A percentile compares a stretch with the other conserved stretches of the same genome.
Conservation (phyloP, 2,113 vertebrate species). For the Actinemys pallida region DNA sequence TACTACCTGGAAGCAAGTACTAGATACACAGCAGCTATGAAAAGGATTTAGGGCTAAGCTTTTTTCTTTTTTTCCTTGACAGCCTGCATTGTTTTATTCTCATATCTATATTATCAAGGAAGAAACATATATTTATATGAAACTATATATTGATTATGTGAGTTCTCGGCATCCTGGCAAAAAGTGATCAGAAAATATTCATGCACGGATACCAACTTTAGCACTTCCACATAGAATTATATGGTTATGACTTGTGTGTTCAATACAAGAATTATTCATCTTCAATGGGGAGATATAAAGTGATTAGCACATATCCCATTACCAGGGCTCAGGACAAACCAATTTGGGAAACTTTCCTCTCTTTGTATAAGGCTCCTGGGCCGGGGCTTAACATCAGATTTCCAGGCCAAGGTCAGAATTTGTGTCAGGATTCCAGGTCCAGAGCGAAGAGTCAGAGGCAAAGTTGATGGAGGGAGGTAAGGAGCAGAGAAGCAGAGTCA, state of each 20-base stretch:
- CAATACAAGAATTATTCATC: background rate
- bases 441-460: background rate
- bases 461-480: background rate
- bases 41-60: background rate
- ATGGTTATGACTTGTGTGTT: conserved; percentile 24
- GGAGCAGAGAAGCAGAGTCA: background rate
- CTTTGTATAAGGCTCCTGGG: background rate
- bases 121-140: background rate
- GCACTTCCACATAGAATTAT: background rate
- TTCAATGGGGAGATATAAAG: conserved; percentile 29
- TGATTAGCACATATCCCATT: background rate
- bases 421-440: no score
- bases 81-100: background rate
- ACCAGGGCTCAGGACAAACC: background rate
- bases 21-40: background rate
- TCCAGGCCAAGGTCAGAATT: no score
- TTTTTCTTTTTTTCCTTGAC: background rate
- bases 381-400: no score
- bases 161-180: background rate
- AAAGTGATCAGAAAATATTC: conserved; percentile 1
- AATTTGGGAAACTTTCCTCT: background rate
- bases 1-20: background rate
- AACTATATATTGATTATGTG: background rate
- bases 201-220: background rate
- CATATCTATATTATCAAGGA: background rate